Conservation (phyloP, 2,113 vertebrate genomes). For the Stegostoma tigrinum region DNA sequence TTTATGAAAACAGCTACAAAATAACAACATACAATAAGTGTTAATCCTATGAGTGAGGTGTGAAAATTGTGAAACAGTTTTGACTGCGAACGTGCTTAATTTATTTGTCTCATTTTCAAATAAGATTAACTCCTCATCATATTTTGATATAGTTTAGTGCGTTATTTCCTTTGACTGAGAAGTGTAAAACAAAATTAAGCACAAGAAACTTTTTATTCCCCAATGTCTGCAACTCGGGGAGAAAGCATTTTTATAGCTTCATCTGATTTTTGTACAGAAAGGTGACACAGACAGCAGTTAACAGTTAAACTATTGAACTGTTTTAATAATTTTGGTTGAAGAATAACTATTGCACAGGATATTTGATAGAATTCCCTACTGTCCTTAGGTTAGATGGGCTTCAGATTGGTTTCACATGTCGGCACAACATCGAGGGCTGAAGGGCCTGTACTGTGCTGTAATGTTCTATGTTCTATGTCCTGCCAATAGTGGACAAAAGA, state of each 20-base stretch:
- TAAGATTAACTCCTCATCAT: neutral
- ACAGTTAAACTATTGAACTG: neutral
- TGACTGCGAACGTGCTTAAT: neutral
- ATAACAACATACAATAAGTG: neutral
- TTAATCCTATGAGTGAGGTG: neutral
- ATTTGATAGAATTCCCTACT: neutral
- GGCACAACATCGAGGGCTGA: too few species aligned
- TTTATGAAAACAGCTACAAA: neutral
- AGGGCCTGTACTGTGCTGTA: too few species aligned
- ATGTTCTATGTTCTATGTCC: too few species aligned
- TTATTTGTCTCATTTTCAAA: neutral
- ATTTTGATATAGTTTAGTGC: neutral
- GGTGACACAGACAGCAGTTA: neutral
- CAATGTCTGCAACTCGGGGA: neutral
- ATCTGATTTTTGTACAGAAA: neutral
- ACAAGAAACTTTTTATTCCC: neutral
- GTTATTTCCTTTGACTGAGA: neutral
- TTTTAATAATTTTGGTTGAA: neutral
- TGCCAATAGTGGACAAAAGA: neutral
- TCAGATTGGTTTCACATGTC: too few species aligned
- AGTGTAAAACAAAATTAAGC: neutral
- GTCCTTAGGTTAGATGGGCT: too few species aligned
- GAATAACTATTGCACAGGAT: neutral
- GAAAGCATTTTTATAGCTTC: neutral
- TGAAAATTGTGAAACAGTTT: neutral